phyloP scores from a whole-genome alignment of 2,888 invertebrate species.

The Caenorhabditis doughertyi region DNA sequence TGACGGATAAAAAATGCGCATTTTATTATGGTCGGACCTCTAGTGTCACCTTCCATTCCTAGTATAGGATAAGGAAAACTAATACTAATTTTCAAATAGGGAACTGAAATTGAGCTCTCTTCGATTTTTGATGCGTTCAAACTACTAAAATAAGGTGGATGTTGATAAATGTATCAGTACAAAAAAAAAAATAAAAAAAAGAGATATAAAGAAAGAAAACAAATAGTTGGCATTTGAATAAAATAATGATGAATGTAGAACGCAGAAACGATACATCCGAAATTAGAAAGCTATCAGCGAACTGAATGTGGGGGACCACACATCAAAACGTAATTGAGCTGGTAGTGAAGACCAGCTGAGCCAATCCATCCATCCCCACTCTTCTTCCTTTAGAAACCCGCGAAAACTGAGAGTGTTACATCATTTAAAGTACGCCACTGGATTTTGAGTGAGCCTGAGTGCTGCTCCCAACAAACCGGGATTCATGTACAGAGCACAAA shows the following conservation, averaged over 20 bases:
- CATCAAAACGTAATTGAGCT: constrained; percentile 66
- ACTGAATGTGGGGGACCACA: constrained; percentile 58
- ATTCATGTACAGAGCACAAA: constrained; percentile 45
- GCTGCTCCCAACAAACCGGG: background rate
- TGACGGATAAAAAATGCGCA: constrained; percentile 36
- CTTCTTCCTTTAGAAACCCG: background rate
- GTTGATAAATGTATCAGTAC: background rate
- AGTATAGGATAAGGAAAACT: background rate
- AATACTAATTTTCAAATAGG: constrained; percentile 30
- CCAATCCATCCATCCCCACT: constrained; percentile 22
- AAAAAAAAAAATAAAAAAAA: background rate
- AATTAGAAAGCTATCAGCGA: constrained; percentile 59
- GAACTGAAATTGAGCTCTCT: too few species aligned
- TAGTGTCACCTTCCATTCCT: constrained; percentile 19
- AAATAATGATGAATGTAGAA: constrained; percentile 45
- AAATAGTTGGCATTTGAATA: background rate
- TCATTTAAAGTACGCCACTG: constrained; percentile 56
- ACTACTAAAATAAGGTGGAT: background rate
- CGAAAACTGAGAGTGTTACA: constrained; percentile 28
- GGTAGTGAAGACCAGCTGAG: constrained; percentile 57
- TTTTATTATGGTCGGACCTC: constrained; percentile 42
- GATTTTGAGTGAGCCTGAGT: background rate
- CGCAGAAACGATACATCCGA: constrained; percentile 52
- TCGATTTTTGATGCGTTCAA: background rate
- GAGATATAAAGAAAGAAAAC: constrained; percentile 8